Evolutionary conservation across 2,113 vertebrate genomes (phyloP).

Genomic region (Anoura caudifer): DNA sequence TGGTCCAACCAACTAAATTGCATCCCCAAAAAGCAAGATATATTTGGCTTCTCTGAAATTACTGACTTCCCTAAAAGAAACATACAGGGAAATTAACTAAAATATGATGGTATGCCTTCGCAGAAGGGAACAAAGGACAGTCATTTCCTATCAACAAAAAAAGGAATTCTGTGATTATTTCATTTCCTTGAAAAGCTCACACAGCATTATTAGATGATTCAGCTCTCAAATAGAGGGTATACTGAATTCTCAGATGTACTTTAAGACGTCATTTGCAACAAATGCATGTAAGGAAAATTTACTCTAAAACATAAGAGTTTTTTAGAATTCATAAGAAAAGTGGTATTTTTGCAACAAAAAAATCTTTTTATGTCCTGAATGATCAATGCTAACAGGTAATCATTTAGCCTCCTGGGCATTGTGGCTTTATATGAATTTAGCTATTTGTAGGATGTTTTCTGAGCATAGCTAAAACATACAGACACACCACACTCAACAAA

Average conservation of each 20-base stretch:
- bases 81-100: conserved; percentile 68
- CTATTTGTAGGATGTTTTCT: conserved; percentile 9
- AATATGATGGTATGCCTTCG: conserved; percentile 50
- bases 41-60: conserved; percentile 64
- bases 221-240: conserved; percentile 9
- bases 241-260: conserved; percentile 52
- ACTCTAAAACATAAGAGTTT: conserved; percentile 42
- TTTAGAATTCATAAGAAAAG: conserved; percentile 62
- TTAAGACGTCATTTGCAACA: conserved; percentile 62
- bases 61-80: conserved; percentile 71
- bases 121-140: conserved; percentile 73
- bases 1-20: conserved; percentile 22
- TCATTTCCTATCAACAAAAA: conserved; percentile 67
- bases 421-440: conserved; percentile 22
- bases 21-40: not conserved
- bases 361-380: conserved; percentile 59
- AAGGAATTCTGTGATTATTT: conserved; percentile 78
- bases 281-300: conserved; percentile 58
- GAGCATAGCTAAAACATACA: not conserved
- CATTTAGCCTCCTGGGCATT: conserved; percentile 22
- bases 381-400: conserved; percentile 41
- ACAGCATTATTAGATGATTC: conserved; percentile 52
- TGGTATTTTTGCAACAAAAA: conserved; percentile 17
- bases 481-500: not conserved
- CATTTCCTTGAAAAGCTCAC: conserved; percentile 72